phyloP scores from a whole-genome alignment of 2,888 invertebrate genomes.

The Cataglyphis altisquamis region DNA sequence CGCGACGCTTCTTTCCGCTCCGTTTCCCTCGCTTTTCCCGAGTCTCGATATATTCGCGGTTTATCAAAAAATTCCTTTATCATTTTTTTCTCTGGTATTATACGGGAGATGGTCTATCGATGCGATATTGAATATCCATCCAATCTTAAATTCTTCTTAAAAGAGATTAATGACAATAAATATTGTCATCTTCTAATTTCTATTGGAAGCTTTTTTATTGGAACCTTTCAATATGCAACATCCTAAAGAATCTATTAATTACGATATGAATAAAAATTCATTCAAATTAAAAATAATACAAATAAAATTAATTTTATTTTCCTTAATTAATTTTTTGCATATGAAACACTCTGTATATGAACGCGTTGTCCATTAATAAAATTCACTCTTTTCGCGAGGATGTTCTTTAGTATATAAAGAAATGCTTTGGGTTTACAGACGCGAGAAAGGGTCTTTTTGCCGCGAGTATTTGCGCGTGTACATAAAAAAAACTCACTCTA shows the following conservation, averaged over 20 bases:
- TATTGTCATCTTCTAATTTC: not conserved
- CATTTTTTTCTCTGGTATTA: not conserved
- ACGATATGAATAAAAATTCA: not conserved
- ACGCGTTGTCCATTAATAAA: constrained; percentile 70
- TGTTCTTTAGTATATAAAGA: constrained; percentile 60
- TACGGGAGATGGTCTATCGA: not conserved
- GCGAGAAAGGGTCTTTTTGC: constrained; percentile 62
- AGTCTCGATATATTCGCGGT: constrained; percentile 59
- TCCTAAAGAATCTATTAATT: not conserved
- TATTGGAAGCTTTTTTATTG: not conserved
- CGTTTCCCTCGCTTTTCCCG: constrained; percentile 18
- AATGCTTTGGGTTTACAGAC: constrained; percentile 52
- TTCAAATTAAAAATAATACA: not conserved
- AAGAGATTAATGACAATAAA: not conserved
- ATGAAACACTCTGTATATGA: constrained; percentile 36
- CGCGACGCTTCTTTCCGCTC: constrained; percentile 30
- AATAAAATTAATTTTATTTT: not conserved
- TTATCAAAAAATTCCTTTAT: constrained; percentile 62
- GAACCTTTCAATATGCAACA: not conserved
- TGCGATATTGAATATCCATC: not conserved
- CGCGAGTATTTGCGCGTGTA: constrained; percentile 34
- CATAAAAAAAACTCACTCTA: not conserved
- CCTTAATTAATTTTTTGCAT: not conserved
- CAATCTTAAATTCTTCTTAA: not conserved
- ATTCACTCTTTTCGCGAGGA: constrained; percentile 33